Conservation (phyloP, 2,888 invertebrate species). For the Crocallis elinguaria region DNA sequence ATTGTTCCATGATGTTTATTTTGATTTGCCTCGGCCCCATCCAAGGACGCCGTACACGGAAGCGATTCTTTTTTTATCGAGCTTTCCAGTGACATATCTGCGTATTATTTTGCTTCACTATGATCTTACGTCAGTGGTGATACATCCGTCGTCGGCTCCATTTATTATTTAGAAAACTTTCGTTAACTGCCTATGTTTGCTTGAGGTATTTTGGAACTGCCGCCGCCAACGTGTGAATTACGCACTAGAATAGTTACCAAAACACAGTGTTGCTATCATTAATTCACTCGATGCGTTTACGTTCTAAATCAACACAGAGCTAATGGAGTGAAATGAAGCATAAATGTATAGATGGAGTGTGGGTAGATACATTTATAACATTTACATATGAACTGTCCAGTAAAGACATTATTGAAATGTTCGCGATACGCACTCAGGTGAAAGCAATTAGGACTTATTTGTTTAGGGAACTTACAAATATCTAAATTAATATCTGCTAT, state of each 20-base stretch:
- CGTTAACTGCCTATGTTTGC: slow-evolving; percentile 58
- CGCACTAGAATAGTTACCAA: slow-evolving; percentile 58
- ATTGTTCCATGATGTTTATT: slow-evolving; percentile 61
- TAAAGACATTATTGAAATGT: too few species aligned
- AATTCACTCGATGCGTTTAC: slow-evolving; percentile 65
- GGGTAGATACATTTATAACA: slow-evolving; percentile 10
- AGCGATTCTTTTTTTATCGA: slow-evolving; percentile 54
- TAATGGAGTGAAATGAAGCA: slow-evolving; percentile 70
- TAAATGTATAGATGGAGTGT: slow-evolving; percentile 32
- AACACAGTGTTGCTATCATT: slow-evolving; percentile 64
- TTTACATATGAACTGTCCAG: slow-evolving; percentile 21
- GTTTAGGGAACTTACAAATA: too few species aligned
- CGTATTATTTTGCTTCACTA: slow-evolving; percentile 52
- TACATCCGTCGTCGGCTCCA: slow-evolving; percentile 65
- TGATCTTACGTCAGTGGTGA: slow-evolving; percentile 61
- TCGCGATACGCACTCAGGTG: too few species aligned
- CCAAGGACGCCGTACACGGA: slow-evolving; percentile 56
- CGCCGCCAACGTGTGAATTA: slow-evolving; percentile 62
- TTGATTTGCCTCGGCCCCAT: slow-evolving; percentile 52
- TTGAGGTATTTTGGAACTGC: slow-evolving; percentile 69
- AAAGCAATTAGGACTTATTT: too few species aligned
- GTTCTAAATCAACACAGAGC: slow-evolving; percentile 65
- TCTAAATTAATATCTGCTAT: too few species aligned
- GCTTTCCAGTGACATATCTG: slow-evolving; percentile 59
- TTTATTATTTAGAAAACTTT: slow-evolving; percentile 75